Evolutionary conservation across 2,113 vertebrate genomes (phyloP), one percentile per base, ranked within the genome.

Genomic region (Lucifuga dentata): DNA sequence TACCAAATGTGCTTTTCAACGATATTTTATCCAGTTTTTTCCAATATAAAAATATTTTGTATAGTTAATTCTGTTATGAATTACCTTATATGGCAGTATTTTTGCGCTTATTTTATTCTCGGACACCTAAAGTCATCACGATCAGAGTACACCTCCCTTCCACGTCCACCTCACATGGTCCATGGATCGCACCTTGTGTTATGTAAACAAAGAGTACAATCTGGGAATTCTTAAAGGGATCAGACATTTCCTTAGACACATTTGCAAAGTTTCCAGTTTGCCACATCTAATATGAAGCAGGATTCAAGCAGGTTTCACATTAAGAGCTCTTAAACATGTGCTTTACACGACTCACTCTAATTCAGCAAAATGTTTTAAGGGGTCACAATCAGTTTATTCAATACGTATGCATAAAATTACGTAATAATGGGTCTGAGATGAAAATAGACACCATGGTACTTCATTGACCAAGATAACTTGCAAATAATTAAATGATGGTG

Each of bases 141-240:
- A 0, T 19, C 2, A 2, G 0, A 11, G 0, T 7, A 6, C 8
- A 41, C 33, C 2, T 49, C 13, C 24, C 15, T 17, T 35, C 15
- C 13, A 0, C 5, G 3, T 21, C 15, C 51, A 19, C 76, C 71
- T 55, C 16, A 2, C 39, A 41, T 50, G n/a, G 45, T 68, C 8
- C 19, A 41, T 65, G 69, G 65, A 17, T 77, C 35, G 70, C 53
- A 53, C 81, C 88, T 80, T 88, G 78, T 91, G 84, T 93, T 93
- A 93, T 93, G 93, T 94, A 93, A 94, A 94, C 93, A 94, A 91
- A 91, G 90, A 90, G 83, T 86, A 91, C 86, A 90, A 89, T 85
- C 87, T 87, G 75, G 75, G 78, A 61, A 87, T 89, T 89, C 86
- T 89, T 93, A 90, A 92, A 91, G 86, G 40, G 71, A 67, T 62